Conservation (phyloP, 2,888 invertebrate genomes). For the Caenorhabditis wallacei region DNA sequence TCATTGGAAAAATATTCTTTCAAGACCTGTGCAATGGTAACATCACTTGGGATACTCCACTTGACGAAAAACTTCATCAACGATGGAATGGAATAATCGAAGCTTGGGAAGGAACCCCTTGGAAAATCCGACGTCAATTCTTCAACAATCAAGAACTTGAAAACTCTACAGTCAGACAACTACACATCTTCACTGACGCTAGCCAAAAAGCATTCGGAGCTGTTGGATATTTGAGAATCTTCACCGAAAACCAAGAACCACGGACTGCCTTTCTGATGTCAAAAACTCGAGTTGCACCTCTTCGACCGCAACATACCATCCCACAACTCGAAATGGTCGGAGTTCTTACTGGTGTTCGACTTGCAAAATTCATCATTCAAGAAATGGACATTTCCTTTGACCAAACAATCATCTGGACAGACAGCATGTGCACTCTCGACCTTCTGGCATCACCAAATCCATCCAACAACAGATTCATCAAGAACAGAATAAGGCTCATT, state of each 20-base stretch:
- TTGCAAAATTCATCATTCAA: background rate
- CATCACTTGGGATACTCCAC: constrained; percentile 48
- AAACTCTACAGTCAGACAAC: background rate
- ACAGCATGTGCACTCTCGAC: constrained; percentile 27
- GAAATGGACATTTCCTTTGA: background rate
- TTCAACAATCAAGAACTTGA: background rate
- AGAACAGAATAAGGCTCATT: background rate
- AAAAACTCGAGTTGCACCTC: constrained; percentile 60
- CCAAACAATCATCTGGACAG: constrained; percentile 12
- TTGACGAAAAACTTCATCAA: background rate
- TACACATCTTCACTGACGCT: constrained; percentile 38
- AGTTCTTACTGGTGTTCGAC: background rate
- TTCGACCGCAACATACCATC: background rate
- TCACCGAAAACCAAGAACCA: constrained; percentile 41
- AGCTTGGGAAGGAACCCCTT: constrained; percentile 2
- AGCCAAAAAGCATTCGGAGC: constrained; percentile 20
- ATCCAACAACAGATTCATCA: background rate
- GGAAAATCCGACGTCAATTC: background rate
- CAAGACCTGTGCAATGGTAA: constrained; percentile 27
- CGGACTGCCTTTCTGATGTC: constrained; percentile 62
- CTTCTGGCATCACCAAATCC: background rate
- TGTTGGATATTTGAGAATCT: constrained; percentile 11
- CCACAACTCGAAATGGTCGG: constrained; percentile 35
- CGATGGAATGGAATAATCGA: background rate
- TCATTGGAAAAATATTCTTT: constrained; percentile 49